Evolutionary conservation across 2,888 invertebrate genomes (phyloP).

Genomic region (Tachina lurida): DNA sequence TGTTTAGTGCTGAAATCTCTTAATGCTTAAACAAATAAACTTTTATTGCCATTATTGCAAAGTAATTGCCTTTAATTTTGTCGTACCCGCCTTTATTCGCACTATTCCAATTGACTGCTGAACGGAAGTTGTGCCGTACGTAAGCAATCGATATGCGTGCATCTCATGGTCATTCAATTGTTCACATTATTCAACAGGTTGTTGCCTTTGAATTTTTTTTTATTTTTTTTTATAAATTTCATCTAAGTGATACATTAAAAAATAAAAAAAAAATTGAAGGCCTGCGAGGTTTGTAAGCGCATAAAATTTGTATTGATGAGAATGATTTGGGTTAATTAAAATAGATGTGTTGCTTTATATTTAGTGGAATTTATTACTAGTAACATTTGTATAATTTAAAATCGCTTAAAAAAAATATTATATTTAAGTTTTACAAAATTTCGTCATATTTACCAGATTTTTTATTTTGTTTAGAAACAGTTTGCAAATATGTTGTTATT

Average conservation of each 20-base stretch:
- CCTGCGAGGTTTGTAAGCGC: neutral
- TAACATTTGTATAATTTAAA: too few species aligned
- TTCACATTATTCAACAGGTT: conserved; percentile 57
- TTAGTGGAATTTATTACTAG: too few species aligned
- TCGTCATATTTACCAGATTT: neutral
- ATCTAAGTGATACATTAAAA: conserved; percentile 27
- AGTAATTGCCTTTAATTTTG: conserved; percentile 45
- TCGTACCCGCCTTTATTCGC: neutral
- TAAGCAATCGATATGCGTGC: conserved; percentile 58
- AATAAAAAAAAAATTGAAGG: conserved; percentile 3
- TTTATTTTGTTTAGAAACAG: neutral
- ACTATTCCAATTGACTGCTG: conserved; percentile 4
- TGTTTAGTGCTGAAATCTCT: neutral
- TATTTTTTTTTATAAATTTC: conserved; percentile 25
- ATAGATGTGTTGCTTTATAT: too few species aligned
- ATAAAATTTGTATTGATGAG: neutral
- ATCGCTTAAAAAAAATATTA: too few species aligned
- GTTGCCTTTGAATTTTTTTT: conserved; percentile 21
- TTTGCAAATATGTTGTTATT: neutral
- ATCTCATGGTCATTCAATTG: conserved; percentile 69
- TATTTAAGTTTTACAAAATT: neutral
- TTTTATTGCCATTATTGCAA: conserved; percentile 48
- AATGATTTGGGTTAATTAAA: neutral
- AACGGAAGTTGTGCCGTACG: conserved; percentile 60
- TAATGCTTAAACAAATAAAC: neutral